Percentiles rank a stretch among this genome's conserved stretches.
Conservation (phyloP, 2,888 invertebrate species). For the Pecten maximus region DNA sequence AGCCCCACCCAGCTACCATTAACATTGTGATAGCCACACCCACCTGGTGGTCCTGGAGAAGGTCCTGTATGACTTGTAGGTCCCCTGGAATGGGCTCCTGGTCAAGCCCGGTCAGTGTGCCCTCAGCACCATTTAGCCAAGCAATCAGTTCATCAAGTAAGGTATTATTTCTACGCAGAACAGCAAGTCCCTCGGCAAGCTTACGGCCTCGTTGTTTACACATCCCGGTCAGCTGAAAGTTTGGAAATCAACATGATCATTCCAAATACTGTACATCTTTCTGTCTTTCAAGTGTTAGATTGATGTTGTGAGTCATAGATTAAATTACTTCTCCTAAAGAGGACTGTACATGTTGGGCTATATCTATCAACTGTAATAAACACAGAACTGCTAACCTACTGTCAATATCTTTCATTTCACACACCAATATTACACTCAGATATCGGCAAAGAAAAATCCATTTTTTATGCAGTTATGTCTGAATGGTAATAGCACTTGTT, state of each 20-base stretch:
- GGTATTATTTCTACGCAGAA: constrained; percentile 91
- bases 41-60: constrained; percentile 81
- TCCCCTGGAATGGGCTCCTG: constrained; percentile 95
- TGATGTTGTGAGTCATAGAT: background rate
- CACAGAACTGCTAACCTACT: too few species aligned
- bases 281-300: background rate
- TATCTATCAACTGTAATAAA: too few species aligned
- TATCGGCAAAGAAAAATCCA: too few species aligned
- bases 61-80: constrained; percentile 90
- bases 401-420: too few species aligned
- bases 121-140: constrained; percentile 96
- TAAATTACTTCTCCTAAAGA: too few species aligned
- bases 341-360: too few species aligned
- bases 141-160: constrained; percentile 95
- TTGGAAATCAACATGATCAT: background rate
- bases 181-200: constrained; percentile 91
- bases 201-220: constrained; percentile 86
- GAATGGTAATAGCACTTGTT: too few species aligned
- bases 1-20: background rate
- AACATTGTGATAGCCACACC: background rate
- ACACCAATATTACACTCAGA: too few species aligned
- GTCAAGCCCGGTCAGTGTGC: constrained; percentile 91
- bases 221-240: constrained; percentile 90
- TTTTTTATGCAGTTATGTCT: too few species aligned
- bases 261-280: too few species aligned